A percentile compares a stretch with the other conserved stretches of the same genome.
phyloP scores from a whole-genome alignment of 1,140 invertebrate species.

The Drosophila dunni region DNA sequence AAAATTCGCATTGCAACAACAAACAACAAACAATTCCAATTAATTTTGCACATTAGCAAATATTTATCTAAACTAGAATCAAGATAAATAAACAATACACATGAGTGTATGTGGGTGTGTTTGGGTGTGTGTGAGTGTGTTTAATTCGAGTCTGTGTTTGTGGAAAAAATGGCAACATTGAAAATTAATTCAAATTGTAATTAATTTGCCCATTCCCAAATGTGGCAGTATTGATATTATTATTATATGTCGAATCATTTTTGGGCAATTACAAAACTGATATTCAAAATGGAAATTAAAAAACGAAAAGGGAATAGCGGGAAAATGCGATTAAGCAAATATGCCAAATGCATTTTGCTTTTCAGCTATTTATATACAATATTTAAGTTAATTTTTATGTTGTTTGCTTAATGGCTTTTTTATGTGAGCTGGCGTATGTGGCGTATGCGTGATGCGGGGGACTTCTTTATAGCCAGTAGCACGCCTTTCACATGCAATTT shows the following conservation, averaged over 20 bases:
- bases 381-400: slow-evolving; percentile 80
- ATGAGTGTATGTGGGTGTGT: too few relatives aligned
- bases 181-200: slow-evolving; percentile 73
- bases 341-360: slow-evolving; percentile 66
- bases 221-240: slow-evolving; percentile 21
- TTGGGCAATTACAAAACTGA: slow-evolving; percentile 24
- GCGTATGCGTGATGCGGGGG: slow-evolving; percentile 49
- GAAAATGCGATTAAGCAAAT: slow-evolving; percentile 74
- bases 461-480: slow-evolving; percentile 26
- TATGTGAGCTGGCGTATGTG: slow-evolving; percentile 59
- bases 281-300: slow-evolving; percentile 2
- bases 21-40: slow-evolving; percentile 61
- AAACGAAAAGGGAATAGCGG: neutral
- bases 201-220: slow-evolving; percentile 53
- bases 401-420: slow-evolving; percentile 77
- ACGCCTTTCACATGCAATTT: slow-evolving; percentile 64
- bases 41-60: slow-evolving; percentile 65
- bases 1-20: slow-evolving; percentile 47
- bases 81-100: slow-evolving; percentile 40
- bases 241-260: slow-evolving; percentile 37
- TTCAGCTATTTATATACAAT: slow-evolving; percentile 44
- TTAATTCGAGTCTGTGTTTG: neutral
- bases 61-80: slow-evolving; percentile 61
- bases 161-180: slow-evolving; percentile 49
- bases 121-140: neutral